These are phyloP conservation scores for Lagodon rhomboides DNA, from an alignment of 2,797 vertebrate species.

Conservation along the genomic window DNA sequence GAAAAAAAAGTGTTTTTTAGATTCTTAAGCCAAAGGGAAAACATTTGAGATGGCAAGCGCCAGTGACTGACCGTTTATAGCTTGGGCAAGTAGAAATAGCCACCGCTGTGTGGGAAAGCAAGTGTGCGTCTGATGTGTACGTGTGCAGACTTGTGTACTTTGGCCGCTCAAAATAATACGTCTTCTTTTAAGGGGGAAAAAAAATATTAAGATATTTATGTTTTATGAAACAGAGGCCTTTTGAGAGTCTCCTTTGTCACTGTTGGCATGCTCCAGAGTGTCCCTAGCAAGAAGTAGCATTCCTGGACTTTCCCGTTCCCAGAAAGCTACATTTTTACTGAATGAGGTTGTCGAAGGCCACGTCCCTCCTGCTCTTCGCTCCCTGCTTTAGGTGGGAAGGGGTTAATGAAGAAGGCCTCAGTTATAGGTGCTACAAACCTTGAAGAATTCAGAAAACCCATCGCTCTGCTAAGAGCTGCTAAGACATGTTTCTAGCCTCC, in stretches of 20 bases:
- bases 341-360: constrained; percentile 59
- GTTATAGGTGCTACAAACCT: constrained; percentile 28
- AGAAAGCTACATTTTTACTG: constrained; percentile 74
- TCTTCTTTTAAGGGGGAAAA: constrained; percentile 53
- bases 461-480: constrained; percentile 24
- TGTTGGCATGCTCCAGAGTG: constrained; percentile 76
- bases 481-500: constrained; percentile 20
- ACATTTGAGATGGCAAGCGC: constrained; percentile 72
- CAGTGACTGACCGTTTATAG: constrained; percentile 71
- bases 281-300: constrained; percentile 71
- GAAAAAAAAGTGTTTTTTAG: constrained; percentile 49
- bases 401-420: constrained; percentile 29
- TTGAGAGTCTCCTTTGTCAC: constrained; percentile 83
- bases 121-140: constrained; percentile 47
- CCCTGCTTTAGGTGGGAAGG: not conserved
- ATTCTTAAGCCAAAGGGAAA: constrained; percentile 48
- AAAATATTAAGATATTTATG: constrained; percentile 77
- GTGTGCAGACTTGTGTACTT: constrained; percentile 78
- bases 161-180: constrained; percentile 72
- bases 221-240: constrained; percentile 75
- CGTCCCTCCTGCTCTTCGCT: constrained; percentile 37
- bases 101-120: constrained; percentile 72
- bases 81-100: constrained; percentile 68
- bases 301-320: constrained; percentile 78
- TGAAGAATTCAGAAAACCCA: constrained; percentile 10